phyloP scores from a whole-genome alignment of 2,797 vertebrate species.

The Mus minutoides region DNA sequence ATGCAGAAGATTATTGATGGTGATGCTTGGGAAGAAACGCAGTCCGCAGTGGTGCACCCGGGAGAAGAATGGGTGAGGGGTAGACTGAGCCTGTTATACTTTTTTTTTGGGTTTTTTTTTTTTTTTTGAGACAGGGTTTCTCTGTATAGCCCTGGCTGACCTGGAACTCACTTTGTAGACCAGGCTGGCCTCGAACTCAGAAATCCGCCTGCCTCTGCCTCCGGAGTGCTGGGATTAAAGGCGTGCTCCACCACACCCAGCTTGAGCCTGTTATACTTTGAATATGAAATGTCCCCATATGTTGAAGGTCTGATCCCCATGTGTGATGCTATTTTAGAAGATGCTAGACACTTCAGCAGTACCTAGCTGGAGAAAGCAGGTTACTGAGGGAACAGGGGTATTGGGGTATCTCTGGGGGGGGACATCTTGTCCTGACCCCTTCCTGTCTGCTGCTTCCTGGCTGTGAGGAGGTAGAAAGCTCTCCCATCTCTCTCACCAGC shows the following conservation, averaged over 20 bases:
- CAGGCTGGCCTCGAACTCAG: no score
- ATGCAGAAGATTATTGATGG: not conserved
- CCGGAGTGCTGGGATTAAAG: no score
- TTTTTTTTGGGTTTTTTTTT: no score
- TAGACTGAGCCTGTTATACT: not conserved
- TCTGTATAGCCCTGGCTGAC: no score
- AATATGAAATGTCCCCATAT: not conserved
- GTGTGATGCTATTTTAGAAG: not conserved
- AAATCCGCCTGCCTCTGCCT: no score
- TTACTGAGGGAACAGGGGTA: not conserved
- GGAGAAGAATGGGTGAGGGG: not conserved
- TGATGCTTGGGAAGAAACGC: not conserved
- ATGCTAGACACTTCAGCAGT: not conserved
- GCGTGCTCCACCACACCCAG: no score
- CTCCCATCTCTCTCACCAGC: not conserved
- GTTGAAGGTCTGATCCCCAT: not conserved
- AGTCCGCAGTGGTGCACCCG: not conserved
- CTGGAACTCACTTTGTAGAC: no score
- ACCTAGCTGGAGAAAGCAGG: not conserved
- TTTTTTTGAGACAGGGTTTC: no score
- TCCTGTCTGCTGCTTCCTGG: not conserved
- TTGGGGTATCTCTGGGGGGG: not conserved
- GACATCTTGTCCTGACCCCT: not conserved
- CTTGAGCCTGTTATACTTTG: not conserved
- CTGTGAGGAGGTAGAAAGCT: not conserved